Conservation (phyloP, 1,140 invertebrate genomes). For the Monochamus saltuarius region DNA sequence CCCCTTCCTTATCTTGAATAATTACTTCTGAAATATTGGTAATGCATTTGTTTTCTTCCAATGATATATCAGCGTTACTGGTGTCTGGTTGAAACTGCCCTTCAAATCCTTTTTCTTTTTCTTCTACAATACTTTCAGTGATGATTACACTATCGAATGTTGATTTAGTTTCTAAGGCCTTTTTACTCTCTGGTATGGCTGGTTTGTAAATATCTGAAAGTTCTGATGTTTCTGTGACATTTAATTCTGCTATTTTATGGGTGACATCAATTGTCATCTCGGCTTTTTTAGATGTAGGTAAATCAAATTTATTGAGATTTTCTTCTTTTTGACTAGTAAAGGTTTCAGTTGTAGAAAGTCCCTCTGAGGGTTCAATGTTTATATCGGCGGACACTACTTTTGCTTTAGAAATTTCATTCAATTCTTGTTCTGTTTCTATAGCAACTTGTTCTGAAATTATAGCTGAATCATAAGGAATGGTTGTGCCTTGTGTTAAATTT, state of each 20-base stretch:
- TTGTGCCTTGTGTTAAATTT: conserved; percentile 23
- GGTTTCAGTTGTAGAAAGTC: conserved; percentile 30
- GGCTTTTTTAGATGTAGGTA: conserved; percentile 39
- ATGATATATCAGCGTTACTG: conserved; percentile 49
- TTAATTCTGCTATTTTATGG: conserved; percentile 40
- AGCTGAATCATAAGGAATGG: conserved; percentile 31
- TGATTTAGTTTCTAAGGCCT: conserved; percentile 38
- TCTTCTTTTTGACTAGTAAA: conserved; percentile 31
- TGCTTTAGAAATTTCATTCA: conserved; percentile 22
- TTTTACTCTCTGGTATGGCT: conserved; percentile 13
- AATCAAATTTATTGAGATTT: conserved; percentile 28
- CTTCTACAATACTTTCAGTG: conserved; percentile 44
- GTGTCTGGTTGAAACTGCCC: conserved; percentile 47
- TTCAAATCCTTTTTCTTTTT: conserved; percentile 47
- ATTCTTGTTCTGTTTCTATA: conserved; percentile 25
- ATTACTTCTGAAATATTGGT: conserved; percentile 46
- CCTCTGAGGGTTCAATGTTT: conserved; percentile 27
- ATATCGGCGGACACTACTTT: conserved; percentile 22
- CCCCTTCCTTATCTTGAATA: conserved; percentile 48
- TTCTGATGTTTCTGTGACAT: conserved; percentile 26
- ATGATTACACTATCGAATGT: conserved; percentile 37
- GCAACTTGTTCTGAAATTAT: conserved; percentile 29
- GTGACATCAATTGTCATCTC: conserved; percentile 37
- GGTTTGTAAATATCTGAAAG: conserved; percentile 24
- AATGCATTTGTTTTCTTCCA: conserved; percentile 53